Conservation (phyloP, 2,888 invertebrate species). For the Zygothrica quintamaculata region DNA sequence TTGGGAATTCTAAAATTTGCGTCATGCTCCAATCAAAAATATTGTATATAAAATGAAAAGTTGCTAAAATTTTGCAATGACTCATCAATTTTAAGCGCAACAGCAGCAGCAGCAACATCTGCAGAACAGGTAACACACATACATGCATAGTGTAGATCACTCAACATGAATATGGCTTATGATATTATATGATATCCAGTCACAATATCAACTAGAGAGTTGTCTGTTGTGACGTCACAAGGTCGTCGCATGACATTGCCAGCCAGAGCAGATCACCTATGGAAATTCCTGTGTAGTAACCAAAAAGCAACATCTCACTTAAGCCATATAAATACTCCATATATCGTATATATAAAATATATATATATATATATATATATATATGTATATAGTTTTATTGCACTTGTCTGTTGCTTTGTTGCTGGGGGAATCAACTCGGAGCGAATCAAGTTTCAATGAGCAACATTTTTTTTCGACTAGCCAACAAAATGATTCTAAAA, state of each 20-base stretch:
- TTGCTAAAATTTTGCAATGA: constrained; percentile 33
- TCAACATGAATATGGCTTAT: constrained; percentile 25
- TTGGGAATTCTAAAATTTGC: constrained; percentile 33
- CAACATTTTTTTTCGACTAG: constrained; percentile 50
- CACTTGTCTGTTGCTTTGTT: constrained; percentile 45
- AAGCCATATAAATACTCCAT: constrained; percentile 25
- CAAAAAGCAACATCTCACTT: constrained; percentile 21
- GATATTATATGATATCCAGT: constrained; percentile 22
- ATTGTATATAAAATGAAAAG: too few relatives aligned
- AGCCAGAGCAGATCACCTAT: constrained; percentile 18
- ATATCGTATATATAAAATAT: constrained; percentile 26
- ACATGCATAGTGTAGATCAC: constrained; percentile 3
- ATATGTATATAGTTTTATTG: constrained; percentile 32
- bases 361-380: constrained; percentile 9
- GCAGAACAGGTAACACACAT: constrained; percentile 49
- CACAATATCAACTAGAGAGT: constrained; percentile 21
- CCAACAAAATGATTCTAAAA: constrained; percentile 36
- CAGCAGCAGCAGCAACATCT: constrained; percentile 14
- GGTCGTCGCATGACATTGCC: constrained; percentile 61
- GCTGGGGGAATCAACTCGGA: constrained; percentile 37
- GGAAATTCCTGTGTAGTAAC: constrained; percentile 71
- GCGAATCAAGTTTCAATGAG: constrained; percentile 16
- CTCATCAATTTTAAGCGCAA: constrained; percentile 27
- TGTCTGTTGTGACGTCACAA: constrained; percentile 70
- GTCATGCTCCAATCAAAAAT: constrained; percentile 28